Evolutionary conservation across 2,113 vertebrate genomes (phyloP), one percentile per base, ranked within the genome.

Genomic region (Sminthopsis crassicaudata): DNA sequence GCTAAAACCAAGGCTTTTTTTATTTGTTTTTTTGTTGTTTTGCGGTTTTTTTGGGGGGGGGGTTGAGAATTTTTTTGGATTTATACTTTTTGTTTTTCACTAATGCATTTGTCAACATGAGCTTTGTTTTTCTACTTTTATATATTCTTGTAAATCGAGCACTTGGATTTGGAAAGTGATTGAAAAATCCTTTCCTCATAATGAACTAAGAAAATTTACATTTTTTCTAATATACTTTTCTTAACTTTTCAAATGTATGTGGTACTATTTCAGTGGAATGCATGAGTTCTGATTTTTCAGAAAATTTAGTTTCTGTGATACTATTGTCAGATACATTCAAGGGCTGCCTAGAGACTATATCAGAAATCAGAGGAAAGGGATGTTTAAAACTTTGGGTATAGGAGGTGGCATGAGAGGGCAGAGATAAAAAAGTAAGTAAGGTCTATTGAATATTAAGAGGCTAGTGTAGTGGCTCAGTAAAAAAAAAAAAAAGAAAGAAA

Each of bases 101-200:
- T 60, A 96, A 89, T 46, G 67, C 96, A 26, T 91, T 84, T 84
- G 67, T 92, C 96, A 51, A 8, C 30, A 92, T 96, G 67, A 93
- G 93, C 93, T 93, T 94, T 51, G 89, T 26, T 88, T 94, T 48
- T 9, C 12, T 57, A 0, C 30, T 84, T 16, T 84, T 67, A 46
- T 94, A 92, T 90, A 1, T 57, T 48, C 94, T 52, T 93, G 92
- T 95, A 95, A 90, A 93, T 96, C 92, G 96, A 54, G 36, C 57
- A 51, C 48, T 94, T 96, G 10, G 0, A 57, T 92, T 95, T 92
- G 91, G 9, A 67, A 93, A 84, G 89, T 92, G 46, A 96, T 46
- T 92, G 14, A 51, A 92, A 92, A 50, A 52, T 55, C 8, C 46
- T 94, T 90, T 90, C 94, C 8, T 95, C 46, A 94, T 67, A 91